Conservation (phyloP, 1,140 invertebrate species). For the Procambarus clarkii region DNA sequence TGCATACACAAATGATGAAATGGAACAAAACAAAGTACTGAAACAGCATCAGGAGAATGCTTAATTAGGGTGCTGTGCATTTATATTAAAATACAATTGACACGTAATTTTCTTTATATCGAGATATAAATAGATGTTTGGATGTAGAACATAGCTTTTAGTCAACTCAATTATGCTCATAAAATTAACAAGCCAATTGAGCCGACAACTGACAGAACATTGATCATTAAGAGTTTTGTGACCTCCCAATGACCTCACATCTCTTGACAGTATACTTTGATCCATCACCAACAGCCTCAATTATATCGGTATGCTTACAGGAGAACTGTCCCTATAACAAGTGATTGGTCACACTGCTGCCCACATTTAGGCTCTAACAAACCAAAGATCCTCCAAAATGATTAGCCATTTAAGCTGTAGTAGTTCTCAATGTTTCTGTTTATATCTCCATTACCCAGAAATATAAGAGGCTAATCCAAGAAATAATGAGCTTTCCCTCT, state of each 20-base stretch:
- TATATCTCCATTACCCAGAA: constrained; percentile 9
- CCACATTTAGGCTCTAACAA: constrained; percentile 12
- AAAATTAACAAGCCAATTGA: constrained; percentile 11
- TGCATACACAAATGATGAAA: constrained; percentile 49
- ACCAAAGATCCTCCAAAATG: background rate
- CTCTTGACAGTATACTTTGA: background rate
- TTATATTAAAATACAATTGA: constrained; percentile 61
- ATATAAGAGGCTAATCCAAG: background rate
- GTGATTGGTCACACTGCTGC: background rate
- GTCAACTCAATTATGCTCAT: constrained; percentile 36
- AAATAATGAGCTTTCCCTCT: background rate
- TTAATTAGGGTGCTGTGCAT: constrained; percentile 49
- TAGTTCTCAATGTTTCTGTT: constrained; percentile 26
- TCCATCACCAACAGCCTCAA: constrained; percentile 1
- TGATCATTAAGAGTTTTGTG: background rate
- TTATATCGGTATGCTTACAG: background rate
- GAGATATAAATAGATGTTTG: constrained; percentile 39
- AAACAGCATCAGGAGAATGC: constrained; percentile 51
- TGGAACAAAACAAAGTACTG: constrained; percentile 44
- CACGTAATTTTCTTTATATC: constrained; percentile 53
- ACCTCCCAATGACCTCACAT: background rate
- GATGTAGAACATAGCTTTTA: constrained; percentile 38
- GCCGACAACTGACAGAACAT: background rate
- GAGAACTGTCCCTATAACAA: background rate
- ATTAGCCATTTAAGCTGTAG: background rate